phyloP scores from a whole-genome alignment of 1,140 invertebrate genomes.

The Drosophila sucinea region DNA sequence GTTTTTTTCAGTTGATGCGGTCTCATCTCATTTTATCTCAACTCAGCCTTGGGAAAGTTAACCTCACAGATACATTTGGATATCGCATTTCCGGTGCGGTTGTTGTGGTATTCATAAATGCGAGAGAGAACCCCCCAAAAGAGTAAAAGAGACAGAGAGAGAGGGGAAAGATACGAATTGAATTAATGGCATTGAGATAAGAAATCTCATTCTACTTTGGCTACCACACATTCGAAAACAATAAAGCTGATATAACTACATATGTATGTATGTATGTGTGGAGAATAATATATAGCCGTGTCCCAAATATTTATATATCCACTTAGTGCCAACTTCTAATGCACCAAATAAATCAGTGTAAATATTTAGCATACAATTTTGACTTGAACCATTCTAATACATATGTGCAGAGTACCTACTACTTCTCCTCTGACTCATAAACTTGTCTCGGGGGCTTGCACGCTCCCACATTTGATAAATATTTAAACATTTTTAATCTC shows the following conservation, averaged over 20 bases:
- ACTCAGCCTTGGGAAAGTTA: constrained; percentile 58
- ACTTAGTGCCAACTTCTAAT: constrained; percentile 69
- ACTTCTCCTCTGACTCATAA: constrained; percentile 61
- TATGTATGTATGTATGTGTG: background rate
- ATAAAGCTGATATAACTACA: constrained; percentile 31
- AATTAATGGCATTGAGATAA: constrained; percentile 54
- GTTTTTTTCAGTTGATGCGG: constrained; percentile 44
- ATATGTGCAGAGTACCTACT: background rate
- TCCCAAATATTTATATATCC: constrained; percentile 70
- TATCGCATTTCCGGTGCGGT: constrained; percentile 75
- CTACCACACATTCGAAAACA: constrained; percentile 50
- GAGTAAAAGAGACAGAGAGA: constrained; percentile 16
- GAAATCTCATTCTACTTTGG: constrained; percentile 35
- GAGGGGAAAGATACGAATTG: constrained; percentile 30
- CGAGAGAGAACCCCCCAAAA: constrained; percentile 20
- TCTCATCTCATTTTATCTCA: constrained; percentile 33
- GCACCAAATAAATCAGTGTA: constrained; percentile 75
- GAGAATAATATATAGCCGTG: constrained; percentile 45
- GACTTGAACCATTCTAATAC: constrained; percentile 50
- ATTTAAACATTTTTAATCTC: constrained; percentile 76
- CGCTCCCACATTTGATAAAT: constrained; percentile 81
- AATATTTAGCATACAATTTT: constrained; percentile 79
- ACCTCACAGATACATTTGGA: constrained; percentile 41
- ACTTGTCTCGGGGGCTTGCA: constrained; percentile 65
- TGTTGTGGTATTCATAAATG: constrained; percentile 56